These are phyloP conservation scores for Coleophora deauratella DNA, from an alignment of 2,888 invertebrate genomes.

Conservation along the genomic window DNA sequence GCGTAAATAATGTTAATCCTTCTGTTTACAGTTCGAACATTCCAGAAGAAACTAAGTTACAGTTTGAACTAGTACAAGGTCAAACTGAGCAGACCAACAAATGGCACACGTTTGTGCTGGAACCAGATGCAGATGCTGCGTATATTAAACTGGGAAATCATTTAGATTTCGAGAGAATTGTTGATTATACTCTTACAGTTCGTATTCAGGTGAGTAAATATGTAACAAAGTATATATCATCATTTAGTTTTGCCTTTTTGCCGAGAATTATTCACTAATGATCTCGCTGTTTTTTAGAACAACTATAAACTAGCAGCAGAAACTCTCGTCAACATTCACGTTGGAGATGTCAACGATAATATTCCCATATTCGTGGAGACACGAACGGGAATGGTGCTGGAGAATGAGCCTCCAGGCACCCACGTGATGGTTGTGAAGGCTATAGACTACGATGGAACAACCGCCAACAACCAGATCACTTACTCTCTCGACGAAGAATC, in stretches of 20 bases:
- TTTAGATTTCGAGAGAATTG: constrained; percentile 89
- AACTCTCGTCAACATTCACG: constrained; percentile 83
- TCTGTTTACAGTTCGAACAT: constrained; percentile 78
- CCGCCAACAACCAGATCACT: constrained; percentile 86
- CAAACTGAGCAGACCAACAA: constrained; percentile 91
- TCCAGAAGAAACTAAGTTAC: constrained; percentile 80
- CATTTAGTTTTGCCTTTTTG: too few relatives aligned
- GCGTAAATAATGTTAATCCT: too few relatives aligned
- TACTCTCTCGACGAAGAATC: constrained; percentile 82
- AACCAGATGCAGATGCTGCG: constrained; percentile 80
- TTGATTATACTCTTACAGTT: constrained; percentile 88
- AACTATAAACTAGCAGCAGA: constrained; percentile 86
- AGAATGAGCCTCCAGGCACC: constrained; percentile 88
- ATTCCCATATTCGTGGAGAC: constrained; percentile 90
- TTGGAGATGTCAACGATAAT: constrained; percentile 93
- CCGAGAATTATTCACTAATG: too few relatives aligned
- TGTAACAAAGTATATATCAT: too few relatives aligned
- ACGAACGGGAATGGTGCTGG: constrained; percentile 85
- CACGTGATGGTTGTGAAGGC: constrained; percentile 91
- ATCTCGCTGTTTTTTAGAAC: constrained; percentile 68
- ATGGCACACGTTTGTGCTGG: constrained; percentile 81
- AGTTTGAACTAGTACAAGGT: constrained; percentile 87
- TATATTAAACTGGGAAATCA: constrained; percentile 83
- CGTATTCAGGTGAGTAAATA: constrained; percentile 78
- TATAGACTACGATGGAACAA: constrained; percentile 89